Conservation (phyloP, 2,888 invertebrate genomes). For the Mayetiola destructor region DNA sequence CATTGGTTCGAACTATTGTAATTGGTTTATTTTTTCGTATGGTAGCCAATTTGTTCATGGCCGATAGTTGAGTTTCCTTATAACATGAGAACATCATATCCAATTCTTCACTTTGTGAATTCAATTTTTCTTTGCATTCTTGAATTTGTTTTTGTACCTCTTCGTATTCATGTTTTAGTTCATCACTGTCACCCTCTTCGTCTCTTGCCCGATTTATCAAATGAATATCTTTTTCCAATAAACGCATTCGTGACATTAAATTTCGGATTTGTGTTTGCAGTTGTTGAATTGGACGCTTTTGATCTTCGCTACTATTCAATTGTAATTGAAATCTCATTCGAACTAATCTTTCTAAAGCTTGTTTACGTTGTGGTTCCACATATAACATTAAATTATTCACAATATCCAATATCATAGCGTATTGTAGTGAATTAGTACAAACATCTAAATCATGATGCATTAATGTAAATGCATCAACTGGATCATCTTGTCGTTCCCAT, state of each 20-base stretch:
- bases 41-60: conserved; percentile 44
- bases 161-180: conserved; percentile 51
- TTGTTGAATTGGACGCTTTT: conserved; percentile 78
- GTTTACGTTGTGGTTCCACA: conserved; percentile 89
- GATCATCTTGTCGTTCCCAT: conserved; percentile 71
- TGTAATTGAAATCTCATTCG: conserved; percentile 90
- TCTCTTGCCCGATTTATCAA: conserved; percentile 65
- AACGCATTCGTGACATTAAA: conserved; percentile 64
- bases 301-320: conserved; percentile 79
- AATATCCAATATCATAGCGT: conserved; percentile 93
- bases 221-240: conserved; percentile 81
- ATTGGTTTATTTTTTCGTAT: conserved; percentile 54
- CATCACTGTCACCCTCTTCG: conserved; percentile 47
- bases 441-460: conserved; percentile 98
- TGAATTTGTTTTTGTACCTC: conserved; percentile 56
- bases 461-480: conserved; percentile 91
- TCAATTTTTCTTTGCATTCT: conserved; percentile 79
- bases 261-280: conserved; percentile 67
- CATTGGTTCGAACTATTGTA: conserved; percentile 67
- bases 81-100: conserved; percentile 91
- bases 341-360: conserved; percentile 70
- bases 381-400: conserved; percentile 93
- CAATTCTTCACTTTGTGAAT: conserved; percentile 79
- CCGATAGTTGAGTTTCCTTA: conserved; percentile 59
- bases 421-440: conserved; percentile 89